Evolutionary conservation across 1,140 invertebrate species (phyloP), one percentile per base, ranked within the genome.

Genomic region (Scaptomyza montana): DNA sequence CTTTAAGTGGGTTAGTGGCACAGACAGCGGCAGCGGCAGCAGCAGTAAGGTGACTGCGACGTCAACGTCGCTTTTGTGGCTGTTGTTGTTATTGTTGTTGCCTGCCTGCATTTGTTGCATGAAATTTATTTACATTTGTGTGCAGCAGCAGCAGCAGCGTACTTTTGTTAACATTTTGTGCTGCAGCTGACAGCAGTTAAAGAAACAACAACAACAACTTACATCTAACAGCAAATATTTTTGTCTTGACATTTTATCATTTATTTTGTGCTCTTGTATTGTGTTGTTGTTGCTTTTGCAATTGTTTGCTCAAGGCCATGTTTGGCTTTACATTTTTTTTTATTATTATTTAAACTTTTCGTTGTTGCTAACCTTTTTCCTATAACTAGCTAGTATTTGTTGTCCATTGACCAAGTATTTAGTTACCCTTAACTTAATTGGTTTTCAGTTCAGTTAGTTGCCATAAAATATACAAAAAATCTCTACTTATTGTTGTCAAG

Each of bases 1-100:
- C 78, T 81, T 68, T 62, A 87, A 87, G 82, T 87, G 74, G 82
- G 82, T 87, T 87, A 86, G 82, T 86, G 78, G 82, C 82, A 86
- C 82, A 86, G 53, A 56, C 67, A 62, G 66, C 47, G 39, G 36
- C 57, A 68, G 57, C 57, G 49, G 51, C 59, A 50, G 51, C 60
- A 85, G 85, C 80, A 16, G 16, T 16, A 16, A 16, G 16, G 80
- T 84, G 80, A 84, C 79, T 79, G 63, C 74, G 47, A 66, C 45
- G 57, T 56, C 47, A 50, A 55, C 59, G 62, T 25, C 64, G 53
- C 64, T 53, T 55, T 25, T 47, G 51, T 33, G 56, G 49, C 8
- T 36, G 6, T 36, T 8, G 33, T 8, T 36, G 33, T 36, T 36
- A 6, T 36, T 36, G 33, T 36, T 36, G 33, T 36, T 8, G 33